phyloP scores from a whole-genome alignment of 1,140 invertebrate genomes.

The Diachasmimorpha longicaudata region DNA sequence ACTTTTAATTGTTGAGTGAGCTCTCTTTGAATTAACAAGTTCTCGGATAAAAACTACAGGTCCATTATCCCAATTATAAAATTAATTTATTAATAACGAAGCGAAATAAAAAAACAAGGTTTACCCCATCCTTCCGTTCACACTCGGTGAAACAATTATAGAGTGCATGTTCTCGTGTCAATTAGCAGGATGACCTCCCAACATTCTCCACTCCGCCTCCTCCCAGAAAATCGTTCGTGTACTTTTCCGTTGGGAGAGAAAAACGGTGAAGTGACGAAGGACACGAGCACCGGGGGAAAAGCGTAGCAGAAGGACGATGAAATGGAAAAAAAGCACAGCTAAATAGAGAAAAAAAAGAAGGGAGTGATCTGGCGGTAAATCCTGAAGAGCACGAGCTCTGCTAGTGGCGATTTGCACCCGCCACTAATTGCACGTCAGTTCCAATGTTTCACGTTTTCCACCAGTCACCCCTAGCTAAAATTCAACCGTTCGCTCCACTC shows the following conservation, averaged over 20 bases:
- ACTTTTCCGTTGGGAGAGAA: constrained; percentile 1
- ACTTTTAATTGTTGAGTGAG: too few species aligned
- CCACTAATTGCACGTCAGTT: constrained; percentile 34
- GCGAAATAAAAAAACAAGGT: too few species aligned
- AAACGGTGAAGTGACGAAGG: not conserved
- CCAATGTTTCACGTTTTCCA: constrained; percentile 33
- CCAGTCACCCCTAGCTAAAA: constrained; percentile 9
- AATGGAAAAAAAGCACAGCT: not conserved
- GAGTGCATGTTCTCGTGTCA: not conserved
- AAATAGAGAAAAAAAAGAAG: not conserved
- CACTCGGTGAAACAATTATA: not conserved
- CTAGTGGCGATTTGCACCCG: constrained; percentile 28
- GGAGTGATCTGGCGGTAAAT: constrained; percentile 23
- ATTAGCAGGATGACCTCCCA: not conserved
- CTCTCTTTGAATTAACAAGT: too few species aligned
- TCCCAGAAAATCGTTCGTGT: not conserved
- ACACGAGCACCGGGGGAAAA: not conserved
- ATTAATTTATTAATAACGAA: too few species aligned
- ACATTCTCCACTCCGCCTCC: not conserved
- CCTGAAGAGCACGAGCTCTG: constrained; percentile 22
- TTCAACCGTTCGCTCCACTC: not conserved
- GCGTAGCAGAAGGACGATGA: not conserved
- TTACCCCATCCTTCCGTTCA: too few species aligned
- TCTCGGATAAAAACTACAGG: too few species aligned
- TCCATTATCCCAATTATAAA: too few species aligned